A percentile compares a stretch with the other conserved stretches of the same genome.
phyloP scores from a whole-genome alignment of 2,797 vertebrate species.

The Cuniculus paca region DNA sequence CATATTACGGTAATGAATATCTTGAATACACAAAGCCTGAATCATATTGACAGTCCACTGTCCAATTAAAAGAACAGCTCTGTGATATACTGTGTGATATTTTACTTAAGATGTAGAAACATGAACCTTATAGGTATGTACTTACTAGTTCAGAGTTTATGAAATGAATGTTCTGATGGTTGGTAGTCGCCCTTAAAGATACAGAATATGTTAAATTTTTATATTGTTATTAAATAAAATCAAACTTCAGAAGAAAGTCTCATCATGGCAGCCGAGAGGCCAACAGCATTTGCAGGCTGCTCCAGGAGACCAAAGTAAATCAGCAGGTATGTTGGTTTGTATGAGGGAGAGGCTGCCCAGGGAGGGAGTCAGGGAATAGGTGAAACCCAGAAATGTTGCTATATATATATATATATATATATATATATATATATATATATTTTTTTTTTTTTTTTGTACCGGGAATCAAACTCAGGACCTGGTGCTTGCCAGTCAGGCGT shows the following conservation, averaged over 20 bases:
- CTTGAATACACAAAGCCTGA: not conserved
- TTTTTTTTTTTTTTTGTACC: not conserved
- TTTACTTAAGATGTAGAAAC: constrained; percentile 52
- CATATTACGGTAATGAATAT: not conserved
- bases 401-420: too few relatives aligned
- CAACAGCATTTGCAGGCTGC: not conserved
- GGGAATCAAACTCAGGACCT: too few relatives aligned
- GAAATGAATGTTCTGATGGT: constrained; percentile 48
- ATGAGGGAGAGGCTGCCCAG: not conserved
- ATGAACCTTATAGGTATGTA: constrained; percentile 21
- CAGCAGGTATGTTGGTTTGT: not conserved
- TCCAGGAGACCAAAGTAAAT: not conserved
- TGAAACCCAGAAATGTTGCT: not conserved
- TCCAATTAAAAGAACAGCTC: not conserved
- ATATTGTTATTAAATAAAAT: constrained; percentile 59
- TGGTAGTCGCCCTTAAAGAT: constrained; percentile 35
- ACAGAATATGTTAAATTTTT: constrained; percentile 27
- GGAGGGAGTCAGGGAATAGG: not conserved
- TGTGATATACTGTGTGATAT: not conserved
- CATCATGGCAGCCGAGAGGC: not conserved
- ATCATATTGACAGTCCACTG: not conserved
- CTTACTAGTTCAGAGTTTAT: constrained; percentile 30
- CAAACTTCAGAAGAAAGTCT: not conserved
- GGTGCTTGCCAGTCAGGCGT: too few relatives aligned
- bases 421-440: too few relatives aligned